Evolutionary conservation across 2,888 invertebrate species (phyloP), one percentile per base, ranked within the genome.

Genomic region (Drosophila villosipedis): DNA sequence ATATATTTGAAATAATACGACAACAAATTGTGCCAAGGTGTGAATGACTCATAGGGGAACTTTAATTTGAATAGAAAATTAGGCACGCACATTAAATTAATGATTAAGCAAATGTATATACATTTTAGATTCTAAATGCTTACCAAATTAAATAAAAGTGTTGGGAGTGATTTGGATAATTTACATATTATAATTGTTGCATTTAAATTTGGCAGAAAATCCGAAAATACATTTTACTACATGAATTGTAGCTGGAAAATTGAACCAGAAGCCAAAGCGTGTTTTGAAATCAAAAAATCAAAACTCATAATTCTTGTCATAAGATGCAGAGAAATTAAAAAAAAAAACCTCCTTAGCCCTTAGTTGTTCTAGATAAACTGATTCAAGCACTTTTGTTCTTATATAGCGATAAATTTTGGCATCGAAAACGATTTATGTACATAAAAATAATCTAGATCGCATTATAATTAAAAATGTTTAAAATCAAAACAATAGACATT

Each of bases 21-120:
- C 49, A 52, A 22, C 39, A 53, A 73, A 74, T 63, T 59, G 59
- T 74, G 54, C 53, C 59, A 52, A 47, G 52, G 76, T 61, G 37
- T 16, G 25, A 47, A 47, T 16, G 22, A 47, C 39, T 37, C 33
- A 22, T n/a, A 59, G 28, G 7, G 28, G 14, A 30, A 31, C n/a
- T 49, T 47, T 33, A 54, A 68, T 50, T 43, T 37, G 14, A 31
- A 68, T 53, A 31, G 19, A 22, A 47, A 5, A 25, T 62, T 33
- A 25, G 16, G 16, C 25, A 47, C 25, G 16, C 25, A 25, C 16
- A 47, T 47, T 25, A 47, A 47, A 25, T 47, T 16, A 25, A 28
- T n/a, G 47, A 10, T 25, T 31, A 25, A 14, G 30, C 14, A 30
- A 31, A 30, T 30, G 1, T n/a, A 22, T 30, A 22, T 14, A 16